Evolutionary conservation across 1,140 invertebrate genomes (phyloP).

Genomic region (Euwallacea fornicatus): DNA sequence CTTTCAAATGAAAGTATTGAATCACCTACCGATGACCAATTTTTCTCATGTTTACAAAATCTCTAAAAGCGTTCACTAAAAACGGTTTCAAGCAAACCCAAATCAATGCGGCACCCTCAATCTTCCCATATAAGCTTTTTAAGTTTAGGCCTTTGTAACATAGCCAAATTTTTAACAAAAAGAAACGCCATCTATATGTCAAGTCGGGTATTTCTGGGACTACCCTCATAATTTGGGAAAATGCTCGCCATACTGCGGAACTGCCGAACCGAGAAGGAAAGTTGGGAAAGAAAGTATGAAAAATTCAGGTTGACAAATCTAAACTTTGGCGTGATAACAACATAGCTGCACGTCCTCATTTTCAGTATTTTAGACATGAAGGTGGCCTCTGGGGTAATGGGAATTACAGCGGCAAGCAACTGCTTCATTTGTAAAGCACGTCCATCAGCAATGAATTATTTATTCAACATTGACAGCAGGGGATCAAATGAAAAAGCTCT

Average conservation of each 20-base stretch:
- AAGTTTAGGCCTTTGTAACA: no score
- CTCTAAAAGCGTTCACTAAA: no score
- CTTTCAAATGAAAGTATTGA: no score
- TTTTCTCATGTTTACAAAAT: no score
- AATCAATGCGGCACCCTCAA: no score
- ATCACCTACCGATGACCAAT: no score
- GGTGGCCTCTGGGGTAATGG: background rate
- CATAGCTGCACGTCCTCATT: background rate
- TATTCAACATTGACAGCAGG: background rate
- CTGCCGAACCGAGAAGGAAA: background rate
- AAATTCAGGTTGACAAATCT: background rate
- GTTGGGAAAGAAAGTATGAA: background rate
- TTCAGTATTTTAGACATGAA: background rate
- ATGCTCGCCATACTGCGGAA: background rate
- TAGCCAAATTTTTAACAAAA: no score
- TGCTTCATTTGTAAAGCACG: slow-evolving; percentile 3
- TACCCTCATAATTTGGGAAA: no score
- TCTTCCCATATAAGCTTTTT: no score
- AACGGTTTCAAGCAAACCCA: no score
- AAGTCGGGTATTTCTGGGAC: no score
- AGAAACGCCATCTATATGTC: no score
- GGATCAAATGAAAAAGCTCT: background rate
- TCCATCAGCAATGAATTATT: slow-evolving; percentile 2
- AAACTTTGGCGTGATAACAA: background rate
- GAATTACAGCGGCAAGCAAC: background rate